These are phyloP conservation scores for Ips nitidus DNA, from an alignment of 1,140 invertebrate genomes.

Conservation along the genomic window DNA sequence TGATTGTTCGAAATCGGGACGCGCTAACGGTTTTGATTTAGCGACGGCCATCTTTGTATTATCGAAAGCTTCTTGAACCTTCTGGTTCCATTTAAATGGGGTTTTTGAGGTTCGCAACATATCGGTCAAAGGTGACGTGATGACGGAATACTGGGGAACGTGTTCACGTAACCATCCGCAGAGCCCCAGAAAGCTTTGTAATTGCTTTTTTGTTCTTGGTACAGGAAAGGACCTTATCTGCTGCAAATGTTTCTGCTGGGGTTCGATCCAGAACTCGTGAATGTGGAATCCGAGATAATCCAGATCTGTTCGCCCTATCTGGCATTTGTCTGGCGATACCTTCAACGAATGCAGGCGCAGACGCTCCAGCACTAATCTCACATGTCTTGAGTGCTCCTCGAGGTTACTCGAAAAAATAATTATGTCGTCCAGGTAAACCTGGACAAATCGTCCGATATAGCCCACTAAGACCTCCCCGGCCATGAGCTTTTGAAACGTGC, in stretches of 20 bases:
- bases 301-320: constrained; percentile 19
- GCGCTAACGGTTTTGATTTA: background rate
- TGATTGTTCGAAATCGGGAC: constrained; percentile 13
- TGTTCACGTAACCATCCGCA: constrained; percentile 42
- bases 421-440: constrained; percentile 1
- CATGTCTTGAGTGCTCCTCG: background rate
- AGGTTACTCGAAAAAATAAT: background rate
- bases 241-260: constrained; percentile 37
- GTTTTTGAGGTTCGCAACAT: constrained; percentile 17
- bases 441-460: background rate
- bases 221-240: constrained; percentile 37
- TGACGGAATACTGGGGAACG: constrained; percentile 31
- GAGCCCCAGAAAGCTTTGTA: constrained; percentile 42
- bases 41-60: constrained; percentile 26
- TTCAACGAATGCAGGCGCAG: constrained; percentile 6
- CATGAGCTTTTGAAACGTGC: constrained; percentile 44
- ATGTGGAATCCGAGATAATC: constrained; percentile 44
- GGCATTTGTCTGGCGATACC: constrained; percentile 28
- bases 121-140: constrained; percentile 36
- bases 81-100: constrained; percentile 26
- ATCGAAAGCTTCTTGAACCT: constrained; percentile 26
- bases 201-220: constrained; percentile 32
- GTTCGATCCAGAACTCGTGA: constrained; percentile 31
- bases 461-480: constrained; percentile 6
- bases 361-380: constrained; percentile 33